phyloP scores from a whole-genome alignment of 2,797 vertebrate species.

The Alca torda region DNA sequence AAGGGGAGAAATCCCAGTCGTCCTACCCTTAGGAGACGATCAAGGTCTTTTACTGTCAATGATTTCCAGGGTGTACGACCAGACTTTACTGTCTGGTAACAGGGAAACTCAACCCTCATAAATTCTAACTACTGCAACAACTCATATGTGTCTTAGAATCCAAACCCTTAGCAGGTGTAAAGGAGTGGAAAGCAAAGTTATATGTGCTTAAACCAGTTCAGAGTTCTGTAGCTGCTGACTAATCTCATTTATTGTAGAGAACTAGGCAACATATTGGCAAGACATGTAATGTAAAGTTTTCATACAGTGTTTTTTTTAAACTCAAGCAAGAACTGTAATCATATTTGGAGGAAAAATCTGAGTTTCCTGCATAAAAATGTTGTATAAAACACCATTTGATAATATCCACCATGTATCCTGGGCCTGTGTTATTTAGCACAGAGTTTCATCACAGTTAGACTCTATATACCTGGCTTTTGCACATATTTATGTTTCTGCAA shows the following conservation, averaged over 20 bases:
- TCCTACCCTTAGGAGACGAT: conserved; percentile 85
- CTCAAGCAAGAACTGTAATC: neutral
- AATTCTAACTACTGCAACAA: neutral
- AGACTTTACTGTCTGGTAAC: conserved; percentile 78
- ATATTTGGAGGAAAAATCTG: neutral
- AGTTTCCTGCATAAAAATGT: neutral
- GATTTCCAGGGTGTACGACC: conserved; percentile 82
- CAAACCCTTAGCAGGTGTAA: neutral
- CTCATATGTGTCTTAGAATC: neutral
- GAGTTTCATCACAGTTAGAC: neutral
- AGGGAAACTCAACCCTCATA: neutral
- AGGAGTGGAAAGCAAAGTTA: neutral
- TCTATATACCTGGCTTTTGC: neutral
- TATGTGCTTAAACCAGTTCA: neutral
- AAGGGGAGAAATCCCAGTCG: conserved; percentile 73
- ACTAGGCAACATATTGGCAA: neutral
- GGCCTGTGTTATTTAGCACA: neutral
- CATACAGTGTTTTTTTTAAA: neutral
- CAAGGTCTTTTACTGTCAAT: conserved; percentile 89
- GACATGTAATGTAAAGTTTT: neutral
- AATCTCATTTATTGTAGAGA: neutral
- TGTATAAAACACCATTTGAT: neutral
- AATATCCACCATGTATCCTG: neutral
- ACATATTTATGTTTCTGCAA: neutral
- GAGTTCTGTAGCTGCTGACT: neutral